Evolutionary conservation across 2,113 vertebrate genomes (phyloP), one percentile per base, ranked within the genome.

Genomic region (Caretta caretta): DNA sequence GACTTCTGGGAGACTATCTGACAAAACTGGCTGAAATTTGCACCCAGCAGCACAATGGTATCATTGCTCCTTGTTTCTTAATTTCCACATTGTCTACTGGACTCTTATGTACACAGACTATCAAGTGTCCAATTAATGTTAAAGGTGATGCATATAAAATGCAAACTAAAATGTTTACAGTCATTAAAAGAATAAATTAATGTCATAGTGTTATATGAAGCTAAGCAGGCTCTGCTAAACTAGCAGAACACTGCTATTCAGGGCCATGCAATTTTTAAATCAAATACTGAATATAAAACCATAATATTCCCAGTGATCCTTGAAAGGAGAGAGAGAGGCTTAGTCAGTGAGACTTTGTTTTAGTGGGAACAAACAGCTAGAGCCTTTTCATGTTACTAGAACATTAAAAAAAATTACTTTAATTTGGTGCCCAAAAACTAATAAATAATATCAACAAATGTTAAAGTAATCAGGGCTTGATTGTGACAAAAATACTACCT

Each of bases 91-190:
- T 95, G 96, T 95, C 93, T 94, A 91, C 76, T 86, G 95, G 94
- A 91, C 92, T 95, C 93, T 97, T 95, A 93, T 96, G 84, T 92
- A 94, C 83, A 93, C 86, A 96, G 83, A 95, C 96, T 96, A 97
- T 98, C 97, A 96, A 83, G 97, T 97, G 96, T 96, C 96, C 91
- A 94, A 96, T 97, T 96, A 96, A 95, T 95, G 87, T 96, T 94
- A 95, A 97, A 97, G 86, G 96, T 96, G 91, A 92, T 94, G 91
- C 95, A 86, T 88, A 97, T 96, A 97, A 98, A 97, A 96, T 83
- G 69, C 95, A 90, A 97, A 94, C 91, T 91, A 96, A 88, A 97
- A 95, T 94, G 93, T 96, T 97, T 97, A 94, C 79, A 94, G 91
- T 91, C 96, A 90, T 92, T 98, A 97, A 96, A 92, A 97, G 59